These are phyloP conservation scores for Campopleginae sp. DNA, from an alignment of 2,888 invertebrate genomes.

Conservation along the genomic window DNA sequence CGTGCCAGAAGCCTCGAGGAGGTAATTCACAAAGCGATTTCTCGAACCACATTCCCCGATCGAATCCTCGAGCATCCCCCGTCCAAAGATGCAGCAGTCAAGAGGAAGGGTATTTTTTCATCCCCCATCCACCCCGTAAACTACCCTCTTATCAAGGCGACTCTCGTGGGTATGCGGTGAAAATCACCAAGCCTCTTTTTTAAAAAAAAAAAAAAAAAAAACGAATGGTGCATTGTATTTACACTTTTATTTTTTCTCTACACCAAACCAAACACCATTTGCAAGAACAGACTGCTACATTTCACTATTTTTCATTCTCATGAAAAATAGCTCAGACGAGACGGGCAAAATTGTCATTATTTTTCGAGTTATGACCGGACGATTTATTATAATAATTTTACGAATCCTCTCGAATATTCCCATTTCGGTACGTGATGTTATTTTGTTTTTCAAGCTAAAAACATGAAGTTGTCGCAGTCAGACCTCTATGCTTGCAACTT, in stretches of 20 bases:
- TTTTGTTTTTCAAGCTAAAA: background rate
- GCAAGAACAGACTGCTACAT: too few species aligned
- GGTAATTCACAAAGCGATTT: slow-evolving; percentile 78
- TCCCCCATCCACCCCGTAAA: slow-evolving; percentile 41
- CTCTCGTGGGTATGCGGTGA: slow-evolving; percentile 52
- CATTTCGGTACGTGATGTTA: background rate
- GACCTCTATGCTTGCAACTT: too few species aligned
- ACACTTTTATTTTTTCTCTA: slow-evolving; percentile 66
- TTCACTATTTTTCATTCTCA: background rate
- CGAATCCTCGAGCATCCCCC: slow-evolving; percentile 41
- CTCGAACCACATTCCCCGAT: slow-evolving; percentile 61
- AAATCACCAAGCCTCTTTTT: slow-evolving; percentile 33
- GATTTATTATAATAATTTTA: background rate
- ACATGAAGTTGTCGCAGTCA: background rate
- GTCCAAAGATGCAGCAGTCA: slow-evolving; percentile 13
- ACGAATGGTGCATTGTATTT: slow-evolving; percentile 35
- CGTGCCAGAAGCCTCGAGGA: slow-evolving; percentile 73
- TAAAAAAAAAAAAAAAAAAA: too few species aligned
- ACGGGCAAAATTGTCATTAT: background rate
- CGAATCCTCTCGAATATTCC: background rate
- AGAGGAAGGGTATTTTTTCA: slow-evolving; percentile 26
- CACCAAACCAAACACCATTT: too few species aligned
- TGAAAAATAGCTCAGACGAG: slow-evolving; percentile 28
- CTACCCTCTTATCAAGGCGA: slow-evolving; percentile 60
- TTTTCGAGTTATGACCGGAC: background rate